Conservation (phyloP, 2,113 vertebrate genomes). For the Entomyzon cyanotis region DNA sequence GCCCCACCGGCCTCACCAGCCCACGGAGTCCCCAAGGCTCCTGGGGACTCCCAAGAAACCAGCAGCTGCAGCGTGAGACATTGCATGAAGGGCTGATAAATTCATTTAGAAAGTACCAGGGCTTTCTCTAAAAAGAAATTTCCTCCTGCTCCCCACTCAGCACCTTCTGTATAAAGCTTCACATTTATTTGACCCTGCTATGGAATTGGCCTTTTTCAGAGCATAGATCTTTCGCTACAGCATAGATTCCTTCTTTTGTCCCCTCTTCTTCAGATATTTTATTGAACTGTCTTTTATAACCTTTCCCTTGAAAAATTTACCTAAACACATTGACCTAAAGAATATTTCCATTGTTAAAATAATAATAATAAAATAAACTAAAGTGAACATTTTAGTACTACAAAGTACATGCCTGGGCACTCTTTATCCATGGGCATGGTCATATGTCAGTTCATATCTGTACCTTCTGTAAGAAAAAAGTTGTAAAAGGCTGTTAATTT, state of each 20-base stretch:
- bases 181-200: not conserved
- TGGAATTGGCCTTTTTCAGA: not conserved
- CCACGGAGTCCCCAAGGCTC: not conserved
- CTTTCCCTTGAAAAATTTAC: not conserved
- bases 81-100: not conserved
- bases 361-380: not conserved
- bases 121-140: not conserved
- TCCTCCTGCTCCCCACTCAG: not conserved
- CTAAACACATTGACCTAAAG: not conserved
- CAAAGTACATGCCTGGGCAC: not conserved
- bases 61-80: not conserved
- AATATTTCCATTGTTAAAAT: not conserved
- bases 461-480: not conserved
- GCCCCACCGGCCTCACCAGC: not conserved
- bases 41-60: not conserved
- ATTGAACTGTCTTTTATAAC: not conserved
- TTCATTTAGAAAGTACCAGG: not conserved
- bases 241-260: not conserved
- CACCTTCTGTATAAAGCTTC: not conserved
- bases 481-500: not conserved
- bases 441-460: not conserved
- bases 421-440: not conserved
- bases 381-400: not conserved
- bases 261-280: not conserved
- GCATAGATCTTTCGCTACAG: no score